Base-by-base conservation (phyloP, 2,797 vertebrate species). In the Spondyliosoma cantharus region DNA sequence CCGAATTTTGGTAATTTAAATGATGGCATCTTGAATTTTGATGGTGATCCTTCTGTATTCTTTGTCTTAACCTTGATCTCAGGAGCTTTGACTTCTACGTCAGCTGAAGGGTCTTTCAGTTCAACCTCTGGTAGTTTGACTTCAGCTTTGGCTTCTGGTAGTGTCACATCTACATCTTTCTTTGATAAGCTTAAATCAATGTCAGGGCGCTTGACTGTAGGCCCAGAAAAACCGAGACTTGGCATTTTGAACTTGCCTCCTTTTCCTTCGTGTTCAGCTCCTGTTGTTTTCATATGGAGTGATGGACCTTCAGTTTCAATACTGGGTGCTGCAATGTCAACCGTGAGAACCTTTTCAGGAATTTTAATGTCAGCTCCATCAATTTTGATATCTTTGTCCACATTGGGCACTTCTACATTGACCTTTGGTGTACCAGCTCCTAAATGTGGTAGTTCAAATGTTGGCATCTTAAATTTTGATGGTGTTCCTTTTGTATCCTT, bases 371-470 rank as follows among this genome's bases (percentile, higher is more conserved):
- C 52, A 17, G 60, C 14, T 46, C 42, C 60, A 17, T 46, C 22
- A 8, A 29, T 48, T 65, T 29, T 65, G 17, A 65, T 7, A 3
- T 60, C 5, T 37, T 20, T 25, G 57, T 56, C n/a, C 1, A 11
- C 2, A 29, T 62, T 59, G 2, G 37, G 49, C 4, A 45, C n/a
- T 42, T 82, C 77, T 2, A 70, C 32, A 32, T 37, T 81, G 27
- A 24, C 48, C 58, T 79, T 87, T n/a, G 85, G 66, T 64, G 61
- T 1, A 4, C 67, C 54, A 56, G 87, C 25, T 15, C 78, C 84
- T 76, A 95, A 92, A 42, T 90, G 95, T 0, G 96, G 94, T 50
- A 92, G 86, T 56, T 92, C 87, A 48, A 96, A 94, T 74, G 86
- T 89, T 32, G 94, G 85, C 70, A 91, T 88, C 76, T 92, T 92